These are phyloP conservation scores for Nomada goodeniana DNA, from an alignment of 2,888 invertebrate species.

Conservation along the genomic window DNA sequence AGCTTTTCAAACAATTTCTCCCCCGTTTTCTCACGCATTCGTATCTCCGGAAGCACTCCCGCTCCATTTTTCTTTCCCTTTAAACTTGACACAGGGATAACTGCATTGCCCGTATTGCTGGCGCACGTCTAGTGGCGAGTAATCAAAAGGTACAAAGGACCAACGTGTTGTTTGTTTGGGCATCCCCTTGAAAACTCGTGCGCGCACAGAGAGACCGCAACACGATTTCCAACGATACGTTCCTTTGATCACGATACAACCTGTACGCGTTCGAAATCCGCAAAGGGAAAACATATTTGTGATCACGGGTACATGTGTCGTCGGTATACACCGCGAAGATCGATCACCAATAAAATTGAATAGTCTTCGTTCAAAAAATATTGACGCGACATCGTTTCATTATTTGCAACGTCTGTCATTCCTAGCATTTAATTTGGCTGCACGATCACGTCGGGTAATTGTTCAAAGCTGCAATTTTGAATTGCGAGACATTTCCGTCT, in stretches of 20 bases:
- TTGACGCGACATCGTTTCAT: neutral
- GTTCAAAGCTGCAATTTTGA: too few species aligned
- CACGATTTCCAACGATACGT: slow-evolving; percentile 47
- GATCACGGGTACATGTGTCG: neutral
- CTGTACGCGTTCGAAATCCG: slow-evolving; percentile 9
- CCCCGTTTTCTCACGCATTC: neutral
- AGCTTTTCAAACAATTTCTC: too few species aligned
- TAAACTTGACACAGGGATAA: slow-evolving; percentile 34
- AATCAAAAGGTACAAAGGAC: slow-evolving; percentile 50
- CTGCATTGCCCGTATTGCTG: slow-evolving; percentile 2
- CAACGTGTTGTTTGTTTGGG: slow-evolving; percentile 42
- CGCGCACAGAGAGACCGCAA: slow-evolving; percentile 14
- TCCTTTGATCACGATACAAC: slow-evolving; percentile 45
- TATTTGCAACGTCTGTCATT: too few species aligned
- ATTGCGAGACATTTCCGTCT: too few species aligned
- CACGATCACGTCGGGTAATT: too few species aligned
- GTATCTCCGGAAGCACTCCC: neutral
- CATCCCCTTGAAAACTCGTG: slow-evolving; percentile 37
- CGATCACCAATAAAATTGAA: slow-evolving; percentile 14
- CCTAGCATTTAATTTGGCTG: too few species aligned
- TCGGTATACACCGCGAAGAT: neutral
- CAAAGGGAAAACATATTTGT: slow-evolving; percentile 1
- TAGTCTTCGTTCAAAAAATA: neutral
- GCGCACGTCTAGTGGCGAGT: slow-evolving; percentile 11
- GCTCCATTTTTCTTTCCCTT: slow-evolving; percentile 9